Conservation (phyloP, 35 echinoderm and acorn worm genomes). For the Ophioderma brevispina region DNA sequence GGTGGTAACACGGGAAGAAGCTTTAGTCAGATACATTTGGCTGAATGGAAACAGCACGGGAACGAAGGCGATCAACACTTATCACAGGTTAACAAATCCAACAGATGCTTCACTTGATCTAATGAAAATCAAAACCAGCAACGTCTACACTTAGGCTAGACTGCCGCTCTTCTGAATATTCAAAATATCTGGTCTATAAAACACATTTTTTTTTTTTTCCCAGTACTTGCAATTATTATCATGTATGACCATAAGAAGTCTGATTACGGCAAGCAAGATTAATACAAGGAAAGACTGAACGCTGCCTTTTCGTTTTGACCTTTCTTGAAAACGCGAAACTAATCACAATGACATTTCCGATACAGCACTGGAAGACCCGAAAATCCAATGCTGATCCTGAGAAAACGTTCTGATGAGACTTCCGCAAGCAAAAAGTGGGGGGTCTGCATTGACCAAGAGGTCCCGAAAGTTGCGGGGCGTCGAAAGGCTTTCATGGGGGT, state of each 20-base stretch:
- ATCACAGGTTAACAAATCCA: conserved; percentile 8
- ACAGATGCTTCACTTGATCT: conserved; percentile 48
- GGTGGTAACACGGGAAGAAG: neutral
- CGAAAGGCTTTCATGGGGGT: too few species aligned
- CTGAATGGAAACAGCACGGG: neutral
- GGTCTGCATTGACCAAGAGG: too few species aligned
- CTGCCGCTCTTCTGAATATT: neutral
- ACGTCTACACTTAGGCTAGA: conserved; percentile 6
- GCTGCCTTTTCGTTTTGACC: neutral
- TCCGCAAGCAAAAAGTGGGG: neutral
- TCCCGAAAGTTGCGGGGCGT: too few species aligned
- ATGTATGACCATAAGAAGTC: conserved; percentile 78
- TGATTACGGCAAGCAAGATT: conserved; percentile 37
- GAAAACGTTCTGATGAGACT: neutral
- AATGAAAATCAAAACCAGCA: neutral
- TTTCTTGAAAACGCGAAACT: neutral
- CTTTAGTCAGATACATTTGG: neutral
- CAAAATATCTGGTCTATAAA: neutral
- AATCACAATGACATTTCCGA: conserved; percentile 12
- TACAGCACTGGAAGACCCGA: neutral
- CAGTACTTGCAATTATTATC: conserved; percentile 18
- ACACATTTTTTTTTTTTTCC: conserved; percentile 11
- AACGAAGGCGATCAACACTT: conserved; percentile 25
- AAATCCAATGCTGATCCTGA: neutral
- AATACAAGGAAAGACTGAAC: neutral